Evolutionary conservation across 92 coral and sea anemone genomes (phyloP), one percentile per base, ranked within the genome.

Genomic region (Phenganax marumi): DNA sequence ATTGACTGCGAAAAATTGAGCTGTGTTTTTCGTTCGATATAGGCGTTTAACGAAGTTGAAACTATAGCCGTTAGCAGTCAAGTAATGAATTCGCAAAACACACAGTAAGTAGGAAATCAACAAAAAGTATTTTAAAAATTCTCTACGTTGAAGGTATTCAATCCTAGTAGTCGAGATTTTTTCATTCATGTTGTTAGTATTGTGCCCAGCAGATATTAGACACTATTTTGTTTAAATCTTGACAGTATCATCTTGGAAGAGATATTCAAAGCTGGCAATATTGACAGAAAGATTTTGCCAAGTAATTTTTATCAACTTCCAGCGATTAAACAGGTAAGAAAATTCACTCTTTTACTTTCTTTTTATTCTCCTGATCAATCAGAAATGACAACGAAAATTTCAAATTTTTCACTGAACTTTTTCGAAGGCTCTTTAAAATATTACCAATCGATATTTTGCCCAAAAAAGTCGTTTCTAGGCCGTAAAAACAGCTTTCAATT

Each of bases 61-160:
- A 91, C 95, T 1, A 89, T 93, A 81, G 97, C 97, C 19, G 88
- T 93, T n/a, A 93, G 97, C 69, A 93, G 97, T 60, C 97, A 93
- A 86, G 89, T 93, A 19, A 91, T 91, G 97, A 93, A 93, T 65
- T 86, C 95, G 12, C 97, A 93, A 77, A 93, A 93, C 72, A 84
- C 87, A 66, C 84, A 85, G 97, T 93, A 89, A 79, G 97, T 48
- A 12, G 1, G 13, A 0, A 9, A 7, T 56, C 0, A 3, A 54
- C 19, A 0, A 17, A n/a, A 63, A 12, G n/a, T 46, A 50, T 24
- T 24, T 49, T 7, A 70, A 16, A 73, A 25, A 22, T 10, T 33
- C 43, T 33, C 5, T 33, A 5, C n/a, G 43, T 33, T 33, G 43
- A 5, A 33, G 43, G 43, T 33, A 33, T 33, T 33, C 3, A 33